phyloP scores from a whole-genome alignment of 1,140 invertebrate genomes.

The Drosophila jambulina region DNA sequence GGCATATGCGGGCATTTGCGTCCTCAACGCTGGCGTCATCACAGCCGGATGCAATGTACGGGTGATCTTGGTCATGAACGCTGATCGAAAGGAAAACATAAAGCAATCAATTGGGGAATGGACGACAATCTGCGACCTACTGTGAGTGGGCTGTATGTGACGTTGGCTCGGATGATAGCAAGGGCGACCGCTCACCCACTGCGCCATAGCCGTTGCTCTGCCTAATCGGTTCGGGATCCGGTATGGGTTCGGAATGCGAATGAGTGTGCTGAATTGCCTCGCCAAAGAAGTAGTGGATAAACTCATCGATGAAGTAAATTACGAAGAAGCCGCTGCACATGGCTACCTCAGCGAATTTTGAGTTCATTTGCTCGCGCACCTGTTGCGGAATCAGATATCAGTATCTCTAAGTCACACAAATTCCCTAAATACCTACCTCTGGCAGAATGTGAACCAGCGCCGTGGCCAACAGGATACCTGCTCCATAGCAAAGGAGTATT shows the following conservation, averaged over 20 bases:
- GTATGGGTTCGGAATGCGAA: slow-evolving; percentile 27
- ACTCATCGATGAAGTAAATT: slow-evolving; percentile 92
- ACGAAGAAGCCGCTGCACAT: slow-evolving; percentile 92
- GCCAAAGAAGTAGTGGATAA: slow-evolving; percentile 88
- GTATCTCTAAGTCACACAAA: slow-evolving; percentile 1
- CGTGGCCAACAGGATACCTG: slow-evolving; percentile 93
- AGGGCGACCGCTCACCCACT: slow-evolving; percentile 51
- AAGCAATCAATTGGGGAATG: slow-evolving; percentile 12
- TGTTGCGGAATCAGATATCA: slow-evolving; percentile 26
- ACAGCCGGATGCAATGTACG: slow-evolving; percentile 33
- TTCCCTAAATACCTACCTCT: slow-evolving; percentile 86
- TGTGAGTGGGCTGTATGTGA: slow-evolving; percentile 30
- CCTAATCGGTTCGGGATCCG: neutral
- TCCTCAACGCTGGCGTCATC: slow-evolving; percentile 82
- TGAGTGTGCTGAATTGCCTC: slow-evolving; percentile 81
- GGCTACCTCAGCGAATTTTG: slow-evolving; percentile 88
- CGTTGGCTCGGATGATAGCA: slow-evolving; percentile 41
- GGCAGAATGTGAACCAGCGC: slow-evolving; percentile 93
- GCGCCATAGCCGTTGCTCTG: slow-evolving; percentile 51
- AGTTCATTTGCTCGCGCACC: slow-evolving; percentile 85
- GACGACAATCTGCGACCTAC: slow-evolving; percentile 28
- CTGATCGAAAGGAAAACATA: slow-evolving; percentile 14
- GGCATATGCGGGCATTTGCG: slow-evolving; percentile 87
- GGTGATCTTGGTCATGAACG: slow-evolving; percentile 46
- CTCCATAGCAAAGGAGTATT: slow-evolving; percentile 92